phyloP scores from a whole-genome alignment of 1,140 invertebrate genomes.

The Ctenoplectra terminalis region DNA sequence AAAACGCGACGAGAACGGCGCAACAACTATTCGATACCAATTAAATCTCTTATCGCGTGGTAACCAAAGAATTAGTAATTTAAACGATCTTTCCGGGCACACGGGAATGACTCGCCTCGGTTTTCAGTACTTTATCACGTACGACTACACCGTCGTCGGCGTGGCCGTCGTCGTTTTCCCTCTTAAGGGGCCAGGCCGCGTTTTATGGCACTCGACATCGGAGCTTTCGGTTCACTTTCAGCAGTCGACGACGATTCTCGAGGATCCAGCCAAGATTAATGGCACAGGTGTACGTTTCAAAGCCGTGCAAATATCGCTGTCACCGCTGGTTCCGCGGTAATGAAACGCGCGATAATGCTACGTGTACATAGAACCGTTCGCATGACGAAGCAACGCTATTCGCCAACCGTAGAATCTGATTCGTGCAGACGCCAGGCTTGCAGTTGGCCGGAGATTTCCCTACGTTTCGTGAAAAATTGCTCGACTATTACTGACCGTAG shows the following conservation, averaged over 20 bases:
- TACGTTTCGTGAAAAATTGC: not conserved
- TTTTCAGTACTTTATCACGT: conserved; percentile 43
- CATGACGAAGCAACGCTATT: conserved; percentile 19
- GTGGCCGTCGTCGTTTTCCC: conserved; percentile 19
- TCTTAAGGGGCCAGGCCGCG: conserved; percentile 12
- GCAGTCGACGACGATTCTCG: conserved; percentile 48
- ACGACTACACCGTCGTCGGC: conserved; percentile 9
- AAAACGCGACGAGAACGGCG: not conserved
- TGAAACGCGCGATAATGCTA: conserved; percentile 52
- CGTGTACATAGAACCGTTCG: conserved; percentile 45
- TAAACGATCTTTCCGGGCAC: conserved; percentile 23
- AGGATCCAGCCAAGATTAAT: conserved; percentile 71
- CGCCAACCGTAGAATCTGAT: not conserved
- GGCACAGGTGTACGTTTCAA: conserved; percentile 61
- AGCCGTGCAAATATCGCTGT: conserved; percentile 74
- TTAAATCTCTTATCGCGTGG: conserved; percentile 39
- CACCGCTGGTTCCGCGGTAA: conserved; percentile 52
- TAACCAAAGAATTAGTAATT: conserved; percentile 48
- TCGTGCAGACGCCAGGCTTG: conserved; percentile 1
- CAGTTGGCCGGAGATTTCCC: conserved; percentile 4
- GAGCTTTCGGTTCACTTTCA: conserved; percentile 39
- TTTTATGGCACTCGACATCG: conserved; percentile 51
- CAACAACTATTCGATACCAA: not conserved
- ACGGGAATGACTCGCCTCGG: not conserved
- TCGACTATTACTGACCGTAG: too few species aligned